phyloP scores from a whole-genome alignment of 1,140 invertebrate genomes.

The Musca vetustissima region DNA sequence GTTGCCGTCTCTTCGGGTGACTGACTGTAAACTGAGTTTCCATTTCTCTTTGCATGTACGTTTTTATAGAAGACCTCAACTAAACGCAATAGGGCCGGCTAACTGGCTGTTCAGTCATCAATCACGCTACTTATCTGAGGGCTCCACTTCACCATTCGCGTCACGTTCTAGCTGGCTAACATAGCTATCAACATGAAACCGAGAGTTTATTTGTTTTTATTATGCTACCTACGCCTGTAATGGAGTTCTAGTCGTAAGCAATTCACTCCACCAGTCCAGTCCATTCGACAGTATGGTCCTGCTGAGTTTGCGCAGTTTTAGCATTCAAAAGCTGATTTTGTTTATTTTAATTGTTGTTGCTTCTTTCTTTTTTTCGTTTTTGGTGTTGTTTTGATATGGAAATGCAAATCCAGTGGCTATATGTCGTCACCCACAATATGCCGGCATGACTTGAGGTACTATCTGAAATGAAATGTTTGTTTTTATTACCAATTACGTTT shows the following conservation, averaged over 20 bases:
- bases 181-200: background rate
- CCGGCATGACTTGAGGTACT: no score
- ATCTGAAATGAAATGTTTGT: no score
- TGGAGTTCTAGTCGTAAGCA: background rate
- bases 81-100: background rate
- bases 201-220: background rate
- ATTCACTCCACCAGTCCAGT: no score
- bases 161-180: background rate
- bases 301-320: no score
- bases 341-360: no score
- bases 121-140: background rate
- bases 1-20: background rate
- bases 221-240: background rate
- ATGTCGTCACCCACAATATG: no score
- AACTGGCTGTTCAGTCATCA: background rate
- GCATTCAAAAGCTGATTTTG: no score
- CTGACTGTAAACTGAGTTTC: conserved; percentile 10
- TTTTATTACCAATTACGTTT: no score
- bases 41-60: background rate
- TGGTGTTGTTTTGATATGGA: no score
- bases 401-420: no score
- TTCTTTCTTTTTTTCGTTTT: no score
- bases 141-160: background rate
- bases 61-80: background rate
- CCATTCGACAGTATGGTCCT: no score